Base-by-base conservation (phyloP, 2,888 invertebrate genomes). In the Cephus nigrinus region DNA sequence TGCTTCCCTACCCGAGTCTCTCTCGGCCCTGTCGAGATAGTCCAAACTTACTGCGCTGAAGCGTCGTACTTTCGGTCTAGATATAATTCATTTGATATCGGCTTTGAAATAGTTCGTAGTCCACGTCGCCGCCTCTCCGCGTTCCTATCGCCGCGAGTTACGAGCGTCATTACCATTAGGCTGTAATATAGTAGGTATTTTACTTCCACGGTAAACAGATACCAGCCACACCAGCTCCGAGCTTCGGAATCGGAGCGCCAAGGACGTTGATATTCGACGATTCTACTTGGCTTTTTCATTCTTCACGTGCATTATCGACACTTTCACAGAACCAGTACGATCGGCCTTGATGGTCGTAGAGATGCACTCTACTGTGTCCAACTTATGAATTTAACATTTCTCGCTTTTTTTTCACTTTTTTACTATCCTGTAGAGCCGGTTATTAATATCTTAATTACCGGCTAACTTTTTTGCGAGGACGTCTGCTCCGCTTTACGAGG, bases 81-180 rank as follows among this genome's bases (percentile, higher is more conserved):
- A 71, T 78, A 74, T 78, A 79, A 80, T 80, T 80, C 78, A 80
- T 79, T 76, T 77, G 79, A 76, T 80, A 80, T 80, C 80, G 75
- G 75, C 76, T 69, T 71, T 35, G 15, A 68, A 79, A 76, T 69
- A 33, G 32, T 71, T 71, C 3, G 4, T 30, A 71, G 71, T 32
- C 31, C 32, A 33, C 33, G 71, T 55, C 55, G 23, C 23, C 55
- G 55, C 55, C 71, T 71, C 76, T 78, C 69, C 35, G 68, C 74
- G 76, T 36, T 69, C 79, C 83, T 88, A 86, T 88, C 89, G 84
- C 82, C 80, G 83, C 85, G 86, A 89, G 86, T 89, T 89, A 88
- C 87, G 88, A 85, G 87, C 86, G 83, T 86, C 87, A 86, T 88
- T 89, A 88, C 86, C 86, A 87, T 87, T 86, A 85, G 86, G 32